Evolutionary conservation across 2,113 vertebrate genomes (phyloP).

Genomic region (Suricata suricatta): DNA sequence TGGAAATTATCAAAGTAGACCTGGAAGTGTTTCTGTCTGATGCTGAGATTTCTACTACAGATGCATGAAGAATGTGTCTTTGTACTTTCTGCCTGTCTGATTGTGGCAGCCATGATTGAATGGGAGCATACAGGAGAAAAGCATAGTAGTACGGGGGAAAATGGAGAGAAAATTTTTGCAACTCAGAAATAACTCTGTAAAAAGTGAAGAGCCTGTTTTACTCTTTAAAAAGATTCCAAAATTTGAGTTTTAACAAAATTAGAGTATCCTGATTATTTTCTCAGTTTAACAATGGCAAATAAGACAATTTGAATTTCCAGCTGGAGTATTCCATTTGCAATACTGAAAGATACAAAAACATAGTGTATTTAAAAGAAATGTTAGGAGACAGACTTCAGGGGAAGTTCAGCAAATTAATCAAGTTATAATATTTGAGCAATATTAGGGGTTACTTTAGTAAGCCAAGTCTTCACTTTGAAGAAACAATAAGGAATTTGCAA

Average conservation of each 20-base stretch:
- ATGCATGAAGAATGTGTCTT: not conserved
- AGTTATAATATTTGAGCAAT: not conserved
- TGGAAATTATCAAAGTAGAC: not conserved
- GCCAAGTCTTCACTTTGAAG: not conserved
- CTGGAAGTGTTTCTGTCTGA: not conserved
- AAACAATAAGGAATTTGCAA: not conserved
- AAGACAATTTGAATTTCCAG: not conserved
- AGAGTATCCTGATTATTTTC: not conserved
- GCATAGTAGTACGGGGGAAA: not conserved
- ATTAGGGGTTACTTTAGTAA: not conserved
- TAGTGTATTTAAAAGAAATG: conserved; percentile 8
- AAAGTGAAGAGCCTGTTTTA: not conserved
- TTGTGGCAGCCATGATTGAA: not conserved
- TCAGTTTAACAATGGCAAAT: not conserved
- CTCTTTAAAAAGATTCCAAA: not conserved
- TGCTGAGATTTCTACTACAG: not conserved
- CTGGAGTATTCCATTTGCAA: not conserved
- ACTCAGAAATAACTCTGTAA: not conserved
- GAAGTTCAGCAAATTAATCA: not conserved
- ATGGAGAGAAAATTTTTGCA: not conserved
- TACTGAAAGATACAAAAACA: not conserved
- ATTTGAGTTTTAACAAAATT: not conserved
- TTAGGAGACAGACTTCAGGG: not conserved
- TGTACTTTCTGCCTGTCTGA: not conserved
- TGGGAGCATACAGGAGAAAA: not conserved